Evolutionary conservation across 1,140 invertebrate species (phyloP).

Genomic region (Scaptomyza graminum): DNA sequence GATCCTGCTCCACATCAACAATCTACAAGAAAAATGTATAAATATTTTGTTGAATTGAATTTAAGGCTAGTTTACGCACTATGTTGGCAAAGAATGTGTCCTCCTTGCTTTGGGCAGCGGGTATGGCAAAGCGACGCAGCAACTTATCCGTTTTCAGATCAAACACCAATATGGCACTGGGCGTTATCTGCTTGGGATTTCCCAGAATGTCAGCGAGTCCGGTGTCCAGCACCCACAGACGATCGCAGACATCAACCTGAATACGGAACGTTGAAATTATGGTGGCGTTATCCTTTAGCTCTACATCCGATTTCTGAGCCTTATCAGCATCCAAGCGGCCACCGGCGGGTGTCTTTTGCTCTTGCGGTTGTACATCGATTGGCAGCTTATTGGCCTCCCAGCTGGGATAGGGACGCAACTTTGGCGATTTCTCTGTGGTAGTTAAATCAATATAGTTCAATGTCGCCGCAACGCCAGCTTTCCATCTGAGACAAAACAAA

Average conservation of each 20-base stretch:
- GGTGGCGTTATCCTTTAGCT: slow-evolving; percentile 85
- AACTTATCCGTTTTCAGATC: slow-evolving; percentile 90
- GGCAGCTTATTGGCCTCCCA: slow-evolving; percentile 87
- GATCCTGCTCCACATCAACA: slow-evolving; percentile 87
- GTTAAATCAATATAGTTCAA: slow-evolving; percentile 87
- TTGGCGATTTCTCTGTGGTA: slow-evolving; percentile 86
- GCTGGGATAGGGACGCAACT: slow-evolving; percentile 88
- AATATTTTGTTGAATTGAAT: no score
- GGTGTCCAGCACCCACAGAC: slow-evolving; percentile 90
- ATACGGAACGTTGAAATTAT: slow-evolving; percentile 88
- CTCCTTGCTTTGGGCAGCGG: slow-evolving; percentile 87
- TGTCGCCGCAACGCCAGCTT: slow-evolving; percentile 88
- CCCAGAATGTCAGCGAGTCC: slow-evolving; percentile 90
- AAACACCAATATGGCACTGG: slow-evolving; percentile 88
- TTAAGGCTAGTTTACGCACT: slow-evolving; percentile 82
- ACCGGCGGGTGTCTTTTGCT: slow-evolving; percentile 63
- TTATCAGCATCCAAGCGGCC: slow-evolving; percentile 80
- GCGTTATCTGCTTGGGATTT: slow-evolving; percentile 85
- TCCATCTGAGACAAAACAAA: slow-evolving; percentile 86
- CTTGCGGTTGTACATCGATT: slow-evolving; percentile 74
- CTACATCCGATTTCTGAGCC: slow-evolving; percentile 67
- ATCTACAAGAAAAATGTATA: slow-evolving; percentile 79
- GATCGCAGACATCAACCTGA: slow-evolving; percentile 88
- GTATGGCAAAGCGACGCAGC: slow-evolving; percentile 87
- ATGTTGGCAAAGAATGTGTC: slow-evolving; percentile 90